phyloP scores from a whole-genome alignment of 2,113 vertebrate species.

The Colinus virginianus region DNA sequence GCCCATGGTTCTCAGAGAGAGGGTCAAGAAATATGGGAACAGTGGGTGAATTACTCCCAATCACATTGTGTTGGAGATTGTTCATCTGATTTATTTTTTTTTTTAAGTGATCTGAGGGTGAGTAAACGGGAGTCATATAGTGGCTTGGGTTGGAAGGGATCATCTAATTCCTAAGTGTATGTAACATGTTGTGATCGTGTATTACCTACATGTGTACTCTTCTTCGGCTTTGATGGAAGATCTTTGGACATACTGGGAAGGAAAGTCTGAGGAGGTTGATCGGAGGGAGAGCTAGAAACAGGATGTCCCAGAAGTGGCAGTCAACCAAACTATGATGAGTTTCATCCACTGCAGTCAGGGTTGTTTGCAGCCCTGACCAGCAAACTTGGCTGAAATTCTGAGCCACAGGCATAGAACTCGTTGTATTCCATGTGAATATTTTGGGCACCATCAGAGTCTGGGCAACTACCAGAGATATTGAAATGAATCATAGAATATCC shows the following conservation, averaged over 20 bases:
- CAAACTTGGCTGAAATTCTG: neutral
- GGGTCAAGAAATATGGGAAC: neutral
- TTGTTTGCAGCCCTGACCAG: fast-evolving
- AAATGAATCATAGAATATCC: neutral
- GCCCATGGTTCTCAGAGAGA: fast-evolving
- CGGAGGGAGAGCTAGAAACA: neutral
- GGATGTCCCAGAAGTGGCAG: neutral
- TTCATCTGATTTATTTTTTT: neutral
- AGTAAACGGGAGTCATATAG: neutral
- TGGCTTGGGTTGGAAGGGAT: no score
- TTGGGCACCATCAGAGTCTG: neutral
- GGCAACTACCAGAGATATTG: neutral
- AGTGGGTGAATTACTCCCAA: neutral
- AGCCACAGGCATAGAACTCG: neutral
- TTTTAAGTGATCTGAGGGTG: neutral
- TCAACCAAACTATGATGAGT: neutral
- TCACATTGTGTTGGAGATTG: neutral
- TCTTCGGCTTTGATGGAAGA: neutral
- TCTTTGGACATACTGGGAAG: neutral
- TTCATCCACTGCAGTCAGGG: neutral
- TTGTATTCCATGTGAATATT: neutral
- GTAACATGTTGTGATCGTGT: neutral
- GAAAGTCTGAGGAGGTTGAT: neutral
- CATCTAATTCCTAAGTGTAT: no score
- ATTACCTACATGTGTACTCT: neutral